A percentile compares a stretch with the other conserved stretches of the same genome.
Evolutionary conservation across 2,797 vertebrate genomes (phyloP).

Genomic region (Hemitrygon akajei): DNA sequence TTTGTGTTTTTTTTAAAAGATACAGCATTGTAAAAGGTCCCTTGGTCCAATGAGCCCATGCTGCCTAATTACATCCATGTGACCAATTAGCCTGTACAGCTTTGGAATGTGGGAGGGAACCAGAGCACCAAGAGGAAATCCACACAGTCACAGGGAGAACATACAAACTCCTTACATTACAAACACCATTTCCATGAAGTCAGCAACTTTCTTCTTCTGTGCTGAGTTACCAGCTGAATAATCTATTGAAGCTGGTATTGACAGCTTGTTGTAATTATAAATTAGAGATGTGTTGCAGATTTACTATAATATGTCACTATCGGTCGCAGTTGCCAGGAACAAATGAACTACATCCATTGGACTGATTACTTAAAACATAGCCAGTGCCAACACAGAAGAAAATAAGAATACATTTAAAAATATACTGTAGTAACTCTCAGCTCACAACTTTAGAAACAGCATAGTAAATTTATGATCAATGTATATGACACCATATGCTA

Average conservation of each 20-base stretch:
- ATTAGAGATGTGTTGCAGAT: neutral
- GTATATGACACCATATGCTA: too few relatives aligned
- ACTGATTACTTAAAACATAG: neutral
- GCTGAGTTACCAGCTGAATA: neutral
- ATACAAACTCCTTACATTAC: neutral
- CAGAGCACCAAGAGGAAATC: too few relatives aligned
- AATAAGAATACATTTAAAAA: neutral
- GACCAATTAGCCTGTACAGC: too few relatives aligned
- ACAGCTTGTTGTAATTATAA: conserved; percentile 13
- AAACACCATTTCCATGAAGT: neutral
- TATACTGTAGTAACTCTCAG: neutral
- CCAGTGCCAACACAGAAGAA: neutral
- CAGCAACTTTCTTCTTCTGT: neutral
- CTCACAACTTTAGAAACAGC: neutral
- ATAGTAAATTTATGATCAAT: too few relatives aligned
- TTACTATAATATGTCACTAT: neutral
- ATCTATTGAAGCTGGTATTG: neutral
- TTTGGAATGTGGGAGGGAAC: too few relatives aligned
- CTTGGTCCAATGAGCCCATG: too few relatives aligned
- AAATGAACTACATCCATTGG: conserved; percentile 7
- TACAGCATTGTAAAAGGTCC: too few relatives aligned
- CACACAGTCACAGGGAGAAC: too few relatives aligned
- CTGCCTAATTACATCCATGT: too few relatives aligned
- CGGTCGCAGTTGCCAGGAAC: neutral
- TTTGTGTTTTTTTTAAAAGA: too few relatives aligned